phyloP scores from a whole-genome alignment of 2,888 invertebrate genomes.

The Stenodera caucasica region DNA sequence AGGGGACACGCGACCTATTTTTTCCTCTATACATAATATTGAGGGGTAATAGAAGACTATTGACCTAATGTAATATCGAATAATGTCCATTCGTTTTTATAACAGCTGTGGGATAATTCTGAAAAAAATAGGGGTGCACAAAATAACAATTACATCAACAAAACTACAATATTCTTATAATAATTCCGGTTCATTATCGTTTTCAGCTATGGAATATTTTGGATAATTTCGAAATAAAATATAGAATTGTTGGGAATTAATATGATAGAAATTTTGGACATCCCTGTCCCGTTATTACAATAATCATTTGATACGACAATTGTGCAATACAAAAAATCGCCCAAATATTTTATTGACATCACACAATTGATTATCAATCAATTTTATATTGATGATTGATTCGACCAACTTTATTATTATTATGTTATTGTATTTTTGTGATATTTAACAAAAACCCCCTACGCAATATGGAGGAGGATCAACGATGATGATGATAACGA shows the following conservation, averaged over 20 bases:
- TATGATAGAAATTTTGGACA: conserved; percentile 16
- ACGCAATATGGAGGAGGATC: conserved; percentile 47
- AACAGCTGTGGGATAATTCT: conserved; percentile 38
- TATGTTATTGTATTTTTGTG: conserved; percentile 51
- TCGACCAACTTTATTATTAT: conserved; percentile 41
- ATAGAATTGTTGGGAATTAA: not conserved
- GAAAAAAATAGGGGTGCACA: conserved; percentile 39
- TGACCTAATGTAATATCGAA: conserved; percentile 51
- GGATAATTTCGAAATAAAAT: no score
- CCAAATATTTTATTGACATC: conserved; percentile 36
- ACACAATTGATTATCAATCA: conserved; percentile 29
- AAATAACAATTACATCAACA: no score
- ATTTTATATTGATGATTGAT: conserved; percentile 24
- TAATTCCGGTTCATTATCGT: no score
- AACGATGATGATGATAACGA: conserved; percentile 34
- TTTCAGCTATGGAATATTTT: no score
- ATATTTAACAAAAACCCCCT: conserved; percentile 50
- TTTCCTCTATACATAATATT: conserved; percentile 33
- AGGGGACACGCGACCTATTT: conserved; percentile 55
- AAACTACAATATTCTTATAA: no score
- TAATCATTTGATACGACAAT: conserved; percentile 47
- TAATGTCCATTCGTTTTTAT: conserved; percentile 48
- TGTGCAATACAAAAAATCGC: conserved; percentile 40
- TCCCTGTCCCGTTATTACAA: conserved; percentile 10
- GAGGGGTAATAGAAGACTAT: conserved; percentile 30